Percentiles rank a stretch among this genome's conserved stretches.
Evolutionary conservation across 1,140 invertebrate genomes (phyloP).

Genomic region (Chironomus striatipennis): DNA sequence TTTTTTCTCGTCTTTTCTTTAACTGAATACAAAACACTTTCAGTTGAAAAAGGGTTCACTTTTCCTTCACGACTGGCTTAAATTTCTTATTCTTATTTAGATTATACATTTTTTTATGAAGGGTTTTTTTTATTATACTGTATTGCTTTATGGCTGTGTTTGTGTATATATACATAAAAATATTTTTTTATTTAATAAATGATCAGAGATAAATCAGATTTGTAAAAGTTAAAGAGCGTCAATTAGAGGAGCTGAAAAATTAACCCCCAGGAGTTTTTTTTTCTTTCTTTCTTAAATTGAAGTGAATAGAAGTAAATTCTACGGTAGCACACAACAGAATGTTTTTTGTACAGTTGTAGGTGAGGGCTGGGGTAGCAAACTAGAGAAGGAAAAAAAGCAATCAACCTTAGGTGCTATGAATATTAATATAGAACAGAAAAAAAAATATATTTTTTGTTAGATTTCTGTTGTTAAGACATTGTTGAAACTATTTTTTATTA

Average conservation of each 20-base stretch:
- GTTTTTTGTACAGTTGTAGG: too few relatives aligned
- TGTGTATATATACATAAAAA: not conserved
- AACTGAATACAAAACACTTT: too few relatives aligned
- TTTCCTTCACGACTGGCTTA: not conserved
- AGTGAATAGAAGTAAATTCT: too few relatives aligned
- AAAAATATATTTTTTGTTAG: not conserved
- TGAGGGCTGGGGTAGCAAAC: not conserved
- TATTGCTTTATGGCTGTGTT: not conserved
- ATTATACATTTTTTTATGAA: not conserved
- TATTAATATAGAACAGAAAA: not conserved
- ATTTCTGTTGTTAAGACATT: not conserved
- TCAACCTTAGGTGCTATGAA: conserved; percentile 10
- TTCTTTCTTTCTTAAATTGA: too few relatives aligned
- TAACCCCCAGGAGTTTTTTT: not conserved
- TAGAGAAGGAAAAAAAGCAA: not conserved
- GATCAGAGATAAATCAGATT: conserved; percentile 13
- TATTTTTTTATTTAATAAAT: conserved; percentile 4
- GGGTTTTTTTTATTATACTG: not conserved
- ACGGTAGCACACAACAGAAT: too few relatives aligned
- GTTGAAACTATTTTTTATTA: conserved; percentile 9
- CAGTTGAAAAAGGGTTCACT: too few relatives aligned
- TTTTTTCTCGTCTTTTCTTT: not conserved
- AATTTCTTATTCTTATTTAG: conserved; percentile 4
- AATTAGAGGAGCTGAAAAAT: conserved; percentile 13
- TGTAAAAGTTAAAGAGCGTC: conserved; percentile 8